Percentiles rank a stretch among this genome's conserved stretches.
Evolutionary conservation across 92 coral and sea anemone genomes (phyloP).

Genomic region (Paramuricea clavata): DNA sequence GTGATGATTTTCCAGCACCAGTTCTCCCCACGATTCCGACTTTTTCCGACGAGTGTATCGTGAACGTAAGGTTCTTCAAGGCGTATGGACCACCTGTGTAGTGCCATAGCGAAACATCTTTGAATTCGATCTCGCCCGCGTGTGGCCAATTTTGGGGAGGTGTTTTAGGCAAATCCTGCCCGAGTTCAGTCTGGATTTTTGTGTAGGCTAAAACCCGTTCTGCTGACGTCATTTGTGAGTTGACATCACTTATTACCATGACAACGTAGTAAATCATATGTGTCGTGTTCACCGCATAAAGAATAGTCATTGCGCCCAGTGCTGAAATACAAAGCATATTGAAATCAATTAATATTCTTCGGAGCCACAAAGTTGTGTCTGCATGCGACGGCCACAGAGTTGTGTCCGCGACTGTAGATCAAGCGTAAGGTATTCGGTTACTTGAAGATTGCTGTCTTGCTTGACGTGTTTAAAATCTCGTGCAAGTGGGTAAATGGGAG

Average conservation of each 20-base stretch:
- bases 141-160: neutral
- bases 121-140: neutral
- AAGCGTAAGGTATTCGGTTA: too few species aligned
- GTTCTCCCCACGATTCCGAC: slow-evolving; percentile 1
- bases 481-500: too few species aligned
- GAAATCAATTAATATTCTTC: neutral
- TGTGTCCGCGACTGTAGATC: too few species aligned
- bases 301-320: neutral
- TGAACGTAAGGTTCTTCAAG: neutral
- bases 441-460: too few species aligned
- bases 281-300: neutral
- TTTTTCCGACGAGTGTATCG: neutral
- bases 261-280: neutral
- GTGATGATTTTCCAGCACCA: neutral
- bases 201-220: neutral
- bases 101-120: neutral
- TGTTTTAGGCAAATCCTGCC: neutral
- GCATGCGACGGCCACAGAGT: neutral
- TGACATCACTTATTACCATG: neutral
- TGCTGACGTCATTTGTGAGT: slow-evolving; percentile 9
- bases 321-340: neutral
- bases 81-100: neutral
- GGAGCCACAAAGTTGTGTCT: neutral
- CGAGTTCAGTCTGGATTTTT: neutral
- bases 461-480: too few species aligned